Conservation (phyloP, 2,888 invertebrate species). For the Pseudococcus viburni region DNA sequence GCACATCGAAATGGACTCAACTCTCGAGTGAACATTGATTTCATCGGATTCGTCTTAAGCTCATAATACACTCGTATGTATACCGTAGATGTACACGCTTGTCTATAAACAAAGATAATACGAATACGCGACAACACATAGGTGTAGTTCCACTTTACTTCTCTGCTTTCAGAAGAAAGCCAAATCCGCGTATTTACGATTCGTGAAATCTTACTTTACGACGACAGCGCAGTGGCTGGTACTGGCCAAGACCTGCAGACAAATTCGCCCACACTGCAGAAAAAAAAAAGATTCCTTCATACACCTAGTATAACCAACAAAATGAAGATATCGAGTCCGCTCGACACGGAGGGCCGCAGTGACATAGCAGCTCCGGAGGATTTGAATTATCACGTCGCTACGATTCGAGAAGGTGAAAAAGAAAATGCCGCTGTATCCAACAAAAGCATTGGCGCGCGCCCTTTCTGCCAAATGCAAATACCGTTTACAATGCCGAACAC, state of each 20-base stretch:
- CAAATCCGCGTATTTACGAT: constrained; percentile 16
- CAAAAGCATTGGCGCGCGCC: constrained; percentile 29
- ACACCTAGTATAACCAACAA: not conserved
- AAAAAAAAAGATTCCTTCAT: not conserved
- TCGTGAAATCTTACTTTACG: constrained; percentile 31
- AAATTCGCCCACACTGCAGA: not conserved
- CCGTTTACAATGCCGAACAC: constrained; percentile 14
- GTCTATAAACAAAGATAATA: not conserved
- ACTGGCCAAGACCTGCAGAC: not conserved
- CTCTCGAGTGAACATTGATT: not conserved
- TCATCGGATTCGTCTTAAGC: not conserved
- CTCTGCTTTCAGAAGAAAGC: not conserved
- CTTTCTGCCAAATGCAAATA: constrained; percentile 38
- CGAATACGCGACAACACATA: not conserved
- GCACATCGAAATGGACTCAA: not conserved
- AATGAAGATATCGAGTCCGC: constrained; percentile 22
- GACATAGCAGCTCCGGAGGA: not conserved
- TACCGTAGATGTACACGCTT: not conserved
- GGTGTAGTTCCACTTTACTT: not conserved
- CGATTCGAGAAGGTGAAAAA: not conserved
- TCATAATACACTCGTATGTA: not conserved
- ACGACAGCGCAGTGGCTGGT: not conserved
- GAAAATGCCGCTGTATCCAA: constrained; percentile 1
- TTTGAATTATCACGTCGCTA: constrained; percentile 32
- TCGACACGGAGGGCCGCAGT: not conserved